Base-by-base conservation (phyloP, 2,888 invertebrate genomes). In the Troglohyphantes excavatus region DNA sequence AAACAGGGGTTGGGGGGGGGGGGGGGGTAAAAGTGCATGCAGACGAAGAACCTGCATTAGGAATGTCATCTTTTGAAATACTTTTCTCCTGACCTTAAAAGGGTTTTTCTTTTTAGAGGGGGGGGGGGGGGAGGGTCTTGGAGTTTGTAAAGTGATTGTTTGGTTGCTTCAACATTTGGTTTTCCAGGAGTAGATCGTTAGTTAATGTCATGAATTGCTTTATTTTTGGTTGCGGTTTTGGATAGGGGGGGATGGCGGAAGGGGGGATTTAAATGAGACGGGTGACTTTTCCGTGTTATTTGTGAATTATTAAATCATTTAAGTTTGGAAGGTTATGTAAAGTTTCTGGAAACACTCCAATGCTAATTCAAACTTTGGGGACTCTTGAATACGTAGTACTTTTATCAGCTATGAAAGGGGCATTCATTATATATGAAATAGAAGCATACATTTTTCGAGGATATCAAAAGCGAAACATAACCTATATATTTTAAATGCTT, bases 81-180 rank as follows among this genome's bases (percentile, higher is more conserved):
- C 70, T 68, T 82, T 67, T 53, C 59, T 72, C 23, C 29, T 68
- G 61, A 61, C 61, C 72, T 82, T 61, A 82, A 82, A 82, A 72
- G 82, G 82, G 59, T 82, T 53, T 33, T 33, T 70, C 68, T 61
- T 59, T 61, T 68, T 61, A n/a, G n/a, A n/a, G n/a, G n/a, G n/a
- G n/a, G n/a, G n/a, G 81, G 67, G 23, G 46, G 53, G 68, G 53
- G 23, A 70, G 68, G 53, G 61, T 39, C 82, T 2, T 21, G 33
- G 17, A 33, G 72, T 82, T 82, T 70, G 82, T 72, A 29, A 61
- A 61, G 75, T 53, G 29, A 59, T 73, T 59, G 75, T 27, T 72
- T 46, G 23, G 46, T 21, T 23, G 26, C 23, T 65, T 26, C 19
- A 17, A n/a, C 53, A 53, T 46, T n/a, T 46, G 46, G 17, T 21